These are phyloP conservation scores for Sclerurus mexicanus DNA, from an alignment of 2,113 vertebrate genomes.

Conservation along the genomic window DNA sequence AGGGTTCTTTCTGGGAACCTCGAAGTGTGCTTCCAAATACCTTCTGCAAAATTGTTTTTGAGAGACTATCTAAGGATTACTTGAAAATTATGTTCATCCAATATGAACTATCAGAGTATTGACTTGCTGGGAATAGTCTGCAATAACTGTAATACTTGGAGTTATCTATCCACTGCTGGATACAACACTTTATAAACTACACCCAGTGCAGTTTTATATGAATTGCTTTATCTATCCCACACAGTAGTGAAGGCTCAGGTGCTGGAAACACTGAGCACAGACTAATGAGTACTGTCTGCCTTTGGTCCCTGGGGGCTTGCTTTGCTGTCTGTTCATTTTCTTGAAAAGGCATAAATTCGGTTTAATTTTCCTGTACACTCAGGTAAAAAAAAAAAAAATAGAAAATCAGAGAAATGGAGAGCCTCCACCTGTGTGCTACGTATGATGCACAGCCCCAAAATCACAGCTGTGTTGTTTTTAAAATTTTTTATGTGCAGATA, in stretches of 20 bases:
- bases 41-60: not conserved
- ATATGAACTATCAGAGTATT: not conserved
- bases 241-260: not conserved
- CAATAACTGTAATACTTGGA: not conserved
- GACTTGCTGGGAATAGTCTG: not conserved
- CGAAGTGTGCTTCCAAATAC: not conserved
- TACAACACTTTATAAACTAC: not conserved
- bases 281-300: not conserved
- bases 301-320: not conserved
- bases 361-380: not conserved
- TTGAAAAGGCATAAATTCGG: not conserved
- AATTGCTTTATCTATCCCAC: not conserved
- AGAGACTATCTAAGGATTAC: not conserved
- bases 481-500: fast-evolving
- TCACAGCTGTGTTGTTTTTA: not conserved
- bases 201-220: not conserved
- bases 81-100: not conserved
- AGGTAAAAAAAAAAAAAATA: not conserved
- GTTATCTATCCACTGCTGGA: not conserved
- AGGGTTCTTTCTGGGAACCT: not conserved
- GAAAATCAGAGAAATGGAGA: not conserved
- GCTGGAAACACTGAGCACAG: not conserved
- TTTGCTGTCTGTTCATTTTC: not conserved
- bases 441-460: not conserved
- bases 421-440: not conserved